Base-by-base conservation (phyloP, 1,140 invertebrate species). In the Pentalonia nigronervosa region DNA sequence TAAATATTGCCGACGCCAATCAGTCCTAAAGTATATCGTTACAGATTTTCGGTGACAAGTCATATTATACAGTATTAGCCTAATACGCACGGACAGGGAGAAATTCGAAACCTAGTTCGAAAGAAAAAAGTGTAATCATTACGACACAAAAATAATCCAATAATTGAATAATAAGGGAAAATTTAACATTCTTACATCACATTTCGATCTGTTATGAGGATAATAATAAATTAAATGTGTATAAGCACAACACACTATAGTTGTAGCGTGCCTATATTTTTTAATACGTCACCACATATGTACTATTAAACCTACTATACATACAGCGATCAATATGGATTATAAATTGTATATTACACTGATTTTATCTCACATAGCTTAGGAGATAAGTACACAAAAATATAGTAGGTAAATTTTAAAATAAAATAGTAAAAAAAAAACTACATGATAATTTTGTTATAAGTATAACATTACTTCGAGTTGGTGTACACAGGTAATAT, bases 1-100 rank as follows among this genome's bases (percentile, higher is more conserved):
- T 47, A 91, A 25, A 67, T 67, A 45, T 91, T 90, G 89, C 41
- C 67, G 34, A 14, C 21, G 67, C 90, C 60, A 83, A 91, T 91
- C 90, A 76, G 30, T 48, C 0, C 47, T 7, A 34, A 88, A 88
- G 41, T 88, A 87, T 50, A 87, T 48, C 86, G 30, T 48, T 50
- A n/a, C 25, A 48, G 47, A 87, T 34, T 87, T 17, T 87, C 30
- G 14, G 30, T 50, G 86, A 50, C 86, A 86, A 25, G 83, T 30
- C 41, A 45, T 86, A 45, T 86, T 76, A 86, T 25, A 86, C 8
- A 86, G 83, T 45, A 86, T 76, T 76, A 76, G 60, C 30, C 60
- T 76, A 76, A 76, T 76, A 76, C 14, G 60, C 30, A 76, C 17
- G n/a, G 60, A 76, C 60, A 76, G 60, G 60, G 60, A n/a, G 60